Base-by-base conservation (phyloP, 2,888 invertebrate genomes). In the Noctua pronuba region DNA sequence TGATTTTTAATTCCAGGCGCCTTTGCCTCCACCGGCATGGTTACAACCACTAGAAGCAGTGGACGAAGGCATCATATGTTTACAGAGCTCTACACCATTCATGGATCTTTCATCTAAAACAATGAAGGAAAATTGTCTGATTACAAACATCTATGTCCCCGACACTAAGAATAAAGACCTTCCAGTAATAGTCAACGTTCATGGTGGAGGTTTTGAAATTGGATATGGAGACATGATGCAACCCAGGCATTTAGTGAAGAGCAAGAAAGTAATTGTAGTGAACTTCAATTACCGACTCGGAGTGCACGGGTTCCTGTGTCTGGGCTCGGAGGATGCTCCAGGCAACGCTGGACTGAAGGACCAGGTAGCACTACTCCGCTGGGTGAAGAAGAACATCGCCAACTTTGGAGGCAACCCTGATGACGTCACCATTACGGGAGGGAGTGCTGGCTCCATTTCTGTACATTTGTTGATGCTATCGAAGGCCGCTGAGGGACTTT, bases 81-180 rank as follows among this genome's bases (percentile, higher is more conserved):
- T 88, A 6, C 92, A 93, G 85, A 69, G 49, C 16, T 24, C 31
- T 1, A 68, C 62, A 35, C 55, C 38, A 7, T 64, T 69, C 2
- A 41, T 78, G 31, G 73, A 77, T 38, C 18, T 44, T 11, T 41
- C 66, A 31, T 60, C 66, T 10, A 58, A 68, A 79, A 58, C 46
- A 21, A 75, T 86, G 70, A 77, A 88, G 38, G 95, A 95, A 82
- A 92, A 95, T 73, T 95, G 95, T 77, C 91, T 95, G 1, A 87
- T 93, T 41, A 88, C 93, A 5, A 95, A 93, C 78, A 90, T 96
- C 4, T 95, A 90, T 78, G 92, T 93, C 0, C 94, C 94, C 5
- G 91, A 93, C 68, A 94, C 93, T 16, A 66, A 90, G 46, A 86
- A 89, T 58, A 90, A 83, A 38, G 87, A 92, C 7, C 85, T 90